Evolutionary conservation across 2,888 invertebrate genomes (phyloP).

Genomic region (Tromatobia lineatoria): DNA sequence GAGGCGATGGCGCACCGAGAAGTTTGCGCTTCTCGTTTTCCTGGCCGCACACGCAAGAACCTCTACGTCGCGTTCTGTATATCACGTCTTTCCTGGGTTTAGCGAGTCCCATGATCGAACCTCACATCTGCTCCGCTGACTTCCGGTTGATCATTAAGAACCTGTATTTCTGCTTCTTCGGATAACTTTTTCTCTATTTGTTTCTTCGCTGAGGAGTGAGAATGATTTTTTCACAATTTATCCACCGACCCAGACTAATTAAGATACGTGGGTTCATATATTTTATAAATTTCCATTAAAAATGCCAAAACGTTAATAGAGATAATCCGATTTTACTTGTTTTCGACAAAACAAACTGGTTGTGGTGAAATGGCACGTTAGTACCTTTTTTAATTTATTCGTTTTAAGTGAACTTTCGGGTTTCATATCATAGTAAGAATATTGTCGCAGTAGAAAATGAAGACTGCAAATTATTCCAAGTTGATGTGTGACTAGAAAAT

Average conservation of each 20-base stretch:
- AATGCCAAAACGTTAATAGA: too few relatives aligned
- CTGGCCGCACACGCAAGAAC: neutral
- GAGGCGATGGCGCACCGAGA: neutral
- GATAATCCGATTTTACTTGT: too few relatives aligned
- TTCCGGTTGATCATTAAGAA: slow-evolving; percentile 7
- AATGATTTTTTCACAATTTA: neutral
- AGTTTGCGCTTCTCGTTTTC: slow-evolving; percentile 15
- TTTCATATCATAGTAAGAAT: too few relatives aligned
- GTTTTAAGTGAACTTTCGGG: too few relatives aligned
- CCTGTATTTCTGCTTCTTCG: slow-evolving; percentile 7
- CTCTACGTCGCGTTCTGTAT: neutral
- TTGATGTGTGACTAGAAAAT: too few relatives aligned
- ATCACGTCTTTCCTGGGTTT: neutral
- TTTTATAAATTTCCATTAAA: too few relatives aligned
- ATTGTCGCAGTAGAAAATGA: too few relatives aligned
- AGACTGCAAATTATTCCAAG: too few relatives aligned
- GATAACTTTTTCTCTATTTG: neutral
- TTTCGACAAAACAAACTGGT: too few relatives aligned
- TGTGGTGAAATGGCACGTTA: too few relatives aligned
- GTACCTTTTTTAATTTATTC: too few relatives aligned
- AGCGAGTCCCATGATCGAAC: neutral
- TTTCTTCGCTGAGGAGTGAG: neutral
- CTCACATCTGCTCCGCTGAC: neutral
- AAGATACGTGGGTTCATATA: too few relatives aligned
- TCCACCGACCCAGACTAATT: neutral